phyloP scores from a whole-genome alignment of 2,888 invertebrate genomes.

The Onthophagus sagittarius region DNA sequence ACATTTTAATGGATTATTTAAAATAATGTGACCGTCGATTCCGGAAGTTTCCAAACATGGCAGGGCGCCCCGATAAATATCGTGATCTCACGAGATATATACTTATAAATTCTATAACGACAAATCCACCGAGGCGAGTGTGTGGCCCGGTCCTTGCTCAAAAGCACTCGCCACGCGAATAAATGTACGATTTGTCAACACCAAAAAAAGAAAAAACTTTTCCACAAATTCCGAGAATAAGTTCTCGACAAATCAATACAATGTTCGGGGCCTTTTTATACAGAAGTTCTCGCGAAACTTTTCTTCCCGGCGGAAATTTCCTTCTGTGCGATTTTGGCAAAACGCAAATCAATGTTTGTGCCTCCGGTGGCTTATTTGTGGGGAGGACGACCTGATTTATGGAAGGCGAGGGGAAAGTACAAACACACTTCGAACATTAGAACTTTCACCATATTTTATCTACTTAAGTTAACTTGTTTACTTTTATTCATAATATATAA shows the following conservation, averaged over 20 bases:
- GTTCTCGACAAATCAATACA: neutral
- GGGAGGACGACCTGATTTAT: conserved; percentile 19
- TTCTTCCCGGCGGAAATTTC: conserved; percentile 5
- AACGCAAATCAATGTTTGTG: conserved; percentile 22
- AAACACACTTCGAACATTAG: conserved; percentile 38
- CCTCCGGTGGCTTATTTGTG: conserved; percentile 16
- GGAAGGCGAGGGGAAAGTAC: conserved; percentile 16
- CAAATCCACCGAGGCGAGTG: conserved; percentile 5
- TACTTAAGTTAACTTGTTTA: conserved; percentile 36
- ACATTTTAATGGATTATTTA: conserved; percentile 27
- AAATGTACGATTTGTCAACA: neutral
- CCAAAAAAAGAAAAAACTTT: neutral
- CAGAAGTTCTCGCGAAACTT: neutral
- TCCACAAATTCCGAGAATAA: neutral
- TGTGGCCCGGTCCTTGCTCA: neutral
- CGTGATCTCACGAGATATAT: conserved; percentile 1
- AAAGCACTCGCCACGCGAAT: neutral
- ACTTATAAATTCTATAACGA: conserved; percentile 9
- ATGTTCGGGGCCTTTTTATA: neutral
- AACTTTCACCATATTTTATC: conserved; percentile 35
- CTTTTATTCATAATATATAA: conserved; percentile 26
- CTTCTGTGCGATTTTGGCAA: conserved; percentile 11
- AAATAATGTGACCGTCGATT: conserved; percentile 29
- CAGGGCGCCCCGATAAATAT: conserved; percentile 24
- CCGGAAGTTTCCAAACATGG: conserved; percentile 31